Evolutionary conservation across 1,140 invertebrate genomes (phyloP).

Genomic region (Limonius californicus): DNA sequence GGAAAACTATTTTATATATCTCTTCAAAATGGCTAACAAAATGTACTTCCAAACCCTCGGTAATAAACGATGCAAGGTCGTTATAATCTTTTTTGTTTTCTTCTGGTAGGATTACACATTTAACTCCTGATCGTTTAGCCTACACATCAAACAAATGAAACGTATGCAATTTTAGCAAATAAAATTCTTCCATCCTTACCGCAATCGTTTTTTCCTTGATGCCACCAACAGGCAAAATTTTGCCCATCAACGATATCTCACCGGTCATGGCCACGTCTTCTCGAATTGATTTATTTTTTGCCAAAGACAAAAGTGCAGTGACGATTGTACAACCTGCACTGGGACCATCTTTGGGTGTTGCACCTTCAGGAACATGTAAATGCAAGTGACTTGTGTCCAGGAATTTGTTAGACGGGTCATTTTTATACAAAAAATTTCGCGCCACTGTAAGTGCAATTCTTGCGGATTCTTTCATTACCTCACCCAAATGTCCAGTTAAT

Average conservation of each 20-base stretch:
- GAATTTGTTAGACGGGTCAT: slow-evolving; percentile 71
- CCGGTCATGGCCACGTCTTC: slow-evolving; percentile 97
- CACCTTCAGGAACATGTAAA: slow-evolving; percentile 96
- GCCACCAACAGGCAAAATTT: slow-evolving; percentile 94
- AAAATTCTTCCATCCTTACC: slow-evolving; percentile 31
- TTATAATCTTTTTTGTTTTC: slow-evolving; percentile 97
- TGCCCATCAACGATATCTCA: slow-evolving; percentile 94
- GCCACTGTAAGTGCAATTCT: slow-evolving; percentile 92
- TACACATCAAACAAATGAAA: slow-evolving; percentile 53
- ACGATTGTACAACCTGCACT: slow-evolving; percentile 95
- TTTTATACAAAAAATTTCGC: slow-evolving; percentile 68
- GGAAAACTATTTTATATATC: slow-evolving; percentile 82
- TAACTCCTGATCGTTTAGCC: slow-evolving; percentile 91
- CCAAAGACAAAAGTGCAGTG: slow-evolving; percentile 89
- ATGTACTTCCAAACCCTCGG: slow-evolving; percentile 88
- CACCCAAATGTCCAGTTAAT: slow-evolving; percentile 93
- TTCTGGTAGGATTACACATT: slow-evolving; percentile 85
- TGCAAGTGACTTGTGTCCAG: slow-evolving; percentile 83
- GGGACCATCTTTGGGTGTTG: slow-evolving; percentile 97
- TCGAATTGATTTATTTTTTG: slow-evolving; percentile 68
- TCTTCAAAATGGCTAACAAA: slow-evolving; percentile 86
- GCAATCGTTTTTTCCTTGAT: slow-evolving; percentile 80
- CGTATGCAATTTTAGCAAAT: slow-evolving; percentile 13
- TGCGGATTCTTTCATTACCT: slow-evolving; percentile 98
- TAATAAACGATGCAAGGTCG: slow-evolving; percentile 90